Base-by-base conservation (phyloP, 2,113 vertebrate species). In the Calyptomena viridis region DNA sequence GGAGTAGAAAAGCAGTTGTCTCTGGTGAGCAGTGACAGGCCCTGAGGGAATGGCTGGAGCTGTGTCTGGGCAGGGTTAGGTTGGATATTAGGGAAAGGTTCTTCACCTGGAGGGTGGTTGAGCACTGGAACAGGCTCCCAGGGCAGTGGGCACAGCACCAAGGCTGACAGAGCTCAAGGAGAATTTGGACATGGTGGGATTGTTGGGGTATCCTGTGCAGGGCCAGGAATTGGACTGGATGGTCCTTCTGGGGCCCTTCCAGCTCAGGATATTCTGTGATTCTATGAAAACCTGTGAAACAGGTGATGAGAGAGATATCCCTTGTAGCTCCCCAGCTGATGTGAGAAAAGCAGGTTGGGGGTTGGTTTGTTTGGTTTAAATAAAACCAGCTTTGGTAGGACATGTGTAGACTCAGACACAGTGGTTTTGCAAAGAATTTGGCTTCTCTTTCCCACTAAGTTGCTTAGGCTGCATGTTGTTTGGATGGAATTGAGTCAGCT, bases 371-470 rank as follows among this genome's bases (percentile, higher is more conserved):
- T 85, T 93, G 71, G 20, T 66, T 89, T 89, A 35, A 81, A 60
- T 64, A 35, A 72, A 37, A 50, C 16, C 42, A 78, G 44, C 40
- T 78, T 62, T 39, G n/a, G 39, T 64, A 50, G 82, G 83, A 69
- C 77, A 28, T 19, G 2, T 46, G 81, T 60, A 64, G 84, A 37
- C 74, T 81, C 35, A 89, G 96, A 86, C 83, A 28, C 42, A 87
- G 68, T 69, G 84, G 88, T 93, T 89, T 93, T 92, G 78, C 90
- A 84, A 94, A 95, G 91, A 47, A 93, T 91, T 94, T 82, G 87
- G 50, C 88, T 91, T 92, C 69, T 66, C 42, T 90, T 77, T 60
- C 75, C 62, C 52, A 1, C 53, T 62, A 42, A 94, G 46, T 91
- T 52, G 35, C 73, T 83, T 55, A 21, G 68, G 58, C 80, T 89